Base-by-base conservation (phyloP, 2,797 vertebrate genomes). In the Macropus fuliginosus region DNA sequence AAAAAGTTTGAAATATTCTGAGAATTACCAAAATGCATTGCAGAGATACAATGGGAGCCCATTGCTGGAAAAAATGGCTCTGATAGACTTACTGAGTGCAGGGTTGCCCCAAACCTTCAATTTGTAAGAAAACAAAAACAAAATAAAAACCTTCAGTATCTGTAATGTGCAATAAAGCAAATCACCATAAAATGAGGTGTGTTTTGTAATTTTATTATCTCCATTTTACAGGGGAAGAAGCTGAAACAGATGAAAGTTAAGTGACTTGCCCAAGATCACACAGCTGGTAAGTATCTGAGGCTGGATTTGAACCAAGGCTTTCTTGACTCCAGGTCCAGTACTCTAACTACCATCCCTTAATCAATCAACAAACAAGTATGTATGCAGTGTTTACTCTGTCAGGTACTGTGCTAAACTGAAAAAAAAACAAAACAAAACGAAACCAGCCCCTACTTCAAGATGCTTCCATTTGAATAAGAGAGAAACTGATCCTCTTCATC, bases 201-300 rank as follows among this genome's bases (percentile, higher is more conserved):
- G 6, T 1, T 1, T 8, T 90, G 1, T 34, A 24, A 40, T 91
- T 90, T 81, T 40, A 81, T 81, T 46, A 56, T 5, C 9, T 13
- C 90, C 66, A 81, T 40, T 91, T 95, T 66, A 87, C 8, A 93
- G 54, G 66, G 34, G 13, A 95, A 28, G 34, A 55, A 92, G 94
- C 50, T 50, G 54, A 96, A 56, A 9, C 12, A 54, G 50, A 54
- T 5, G 9, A 1, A 92, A 54, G n/a, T 31, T 55, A 11, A 59
- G 40, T 92, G 40, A 62, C 46, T 55, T 94, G 14, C 31, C 52
- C 52, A n/a, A 56, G 24, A 50, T n/a, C 46, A 91, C 27, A 31
- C 31, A 0, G 18, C 27, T 0, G 40, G 56, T 24, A 40, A 28
- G 4, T 34, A 52, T 16, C 55, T 90, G 12, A 93, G 54, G 34